Conservation (phyloP, 2,797 vertebrate species). For the Mormyrops boulengeri region DNA sequence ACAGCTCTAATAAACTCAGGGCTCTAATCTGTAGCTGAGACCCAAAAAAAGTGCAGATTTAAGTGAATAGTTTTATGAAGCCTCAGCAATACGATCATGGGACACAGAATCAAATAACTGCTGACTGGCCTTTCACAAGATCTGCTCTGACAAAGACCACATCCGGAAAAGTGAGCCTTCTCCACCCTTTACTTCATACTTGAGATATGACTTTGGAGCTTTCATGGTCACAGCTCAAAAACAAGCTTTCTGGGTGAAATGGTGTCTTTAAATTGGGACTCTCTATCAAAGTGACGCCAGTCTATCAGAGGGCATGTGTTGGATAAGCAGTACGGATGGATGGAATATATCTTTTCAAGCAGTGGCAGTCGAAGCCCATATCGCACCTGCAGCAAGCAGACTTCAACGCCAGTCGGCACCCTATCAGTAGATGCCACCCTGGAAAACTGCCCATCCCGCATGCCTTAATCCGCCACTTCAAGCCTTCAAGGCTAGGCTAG, state of each 20-base stretch:
- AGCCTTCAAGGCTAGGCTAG: neutral
- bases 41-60: neutral
- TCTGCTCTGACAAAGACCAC: neutral
- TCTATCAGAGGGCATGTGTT: neutral
- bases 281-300: neutral
- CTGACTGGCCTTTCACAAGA: neutral
- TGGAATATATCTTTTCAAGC: neutral
- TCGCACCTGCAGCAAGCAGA: neutral
- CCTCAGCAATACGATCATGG: neutral
- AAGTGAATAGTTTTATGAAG: neutral
- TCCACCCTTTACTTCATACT: neutral
- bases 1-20: neutral
- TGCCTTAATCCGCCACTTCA: neutral
- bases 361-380: neutral
- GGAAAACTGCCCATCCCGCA: neutral
- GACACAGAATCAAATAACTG: neutral
- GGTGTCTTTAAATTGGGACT: neutral
- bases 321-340: neutral
- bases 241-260: neutral
- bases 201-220: neutral
- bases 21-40: neutral
- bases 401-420: neutral
- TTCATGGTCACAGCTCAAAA: neutral
- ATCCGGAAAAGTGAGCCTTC: neutral
- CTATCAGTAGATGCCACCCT: too few species aligned